Conservation (phyloP, 2,113 vertebrate species). For the Embiotoca jacksoni region DNA sequence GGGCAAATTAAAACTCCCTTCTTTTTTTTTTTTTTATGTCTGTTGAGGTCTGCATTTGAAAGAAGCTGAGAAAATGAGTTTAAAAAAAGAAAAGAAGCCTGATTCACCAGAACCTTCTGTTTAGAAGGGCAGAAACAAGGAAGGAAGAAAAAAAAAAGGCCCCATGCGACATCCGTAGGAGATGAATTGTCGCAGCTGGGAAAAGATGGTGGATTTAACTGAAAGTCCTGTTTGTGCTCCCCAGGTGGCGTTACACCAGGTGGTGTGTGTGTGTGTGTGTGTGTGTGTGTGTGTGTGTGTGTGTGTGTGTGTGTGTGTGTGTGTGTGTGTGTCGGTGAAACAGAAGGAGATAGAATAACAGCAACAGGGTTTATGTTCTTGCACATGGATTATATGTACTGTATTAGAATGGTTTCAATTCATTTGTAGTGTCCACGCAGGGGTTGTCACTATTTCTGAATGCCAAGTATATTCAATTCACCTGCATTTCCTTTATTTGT, state of each 20-base stretch:
- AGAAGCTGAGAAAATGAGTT: neutral
- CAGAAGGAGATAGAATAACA: neutral
- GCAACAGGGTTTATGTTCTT: neutral
- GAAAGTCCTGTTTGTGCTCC: conserved; percentile 24
- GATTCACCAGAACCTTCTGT: neutral
- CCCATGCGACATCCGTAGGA: neutral
- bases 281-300: neutral
- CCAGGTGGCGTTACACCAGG: conserved; percentile 22
- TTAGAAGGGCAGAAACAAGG: neutral
- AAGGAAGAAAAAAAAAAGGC: neutral
- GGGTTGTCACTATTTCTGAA: too few relatives aligned
- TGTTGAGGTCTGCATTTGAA: too few relatives aligned
- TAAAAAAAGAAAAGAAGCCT: neutral
- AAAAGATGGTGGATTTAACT: conserved; percentile 29
- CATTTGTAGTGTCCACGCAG: too few relatives aligned
- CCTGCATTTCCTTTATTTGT: neutral
- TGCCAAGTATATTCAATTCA: neutral
- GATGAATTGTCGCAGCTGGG: conserved; percentile 1
- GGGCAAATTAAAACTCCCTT: too few relatives aligned
- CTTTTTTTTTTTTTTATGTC: too few relatives aligned
- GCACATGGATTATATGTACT: neutral
- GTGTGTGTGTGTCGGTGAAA: neutral
- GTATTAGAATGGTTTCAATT: too few relatives aligned
- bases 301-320: neutral
- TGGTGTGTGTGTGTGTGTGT: neutral